Evolutionary conservation across 2,888 invertebrate genomes (phyloP).

Genomic region (Anodontia alba): DNA sequence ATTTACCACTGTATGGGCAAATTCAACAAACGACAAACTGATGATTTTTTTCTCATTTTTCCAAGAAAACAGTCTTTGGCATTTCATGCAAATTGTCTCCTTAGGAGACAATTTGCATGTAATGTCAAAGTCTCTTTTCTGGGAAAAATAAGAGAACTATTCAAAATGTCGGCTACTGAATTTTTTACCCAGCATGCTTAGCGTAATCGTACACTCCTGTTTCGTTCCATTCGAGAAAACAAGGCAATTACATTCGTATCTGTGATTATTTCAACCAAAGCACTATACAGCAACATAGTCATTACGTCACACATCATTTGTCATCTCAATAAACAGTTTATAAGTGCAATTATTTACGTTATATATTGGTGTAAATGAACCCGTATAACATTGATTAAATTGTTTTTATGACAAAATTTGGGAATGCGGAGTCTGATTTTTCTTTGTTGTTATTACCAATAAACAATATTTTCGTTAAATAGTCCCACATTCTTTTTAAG

Average conservation of each 20-base stretch:
- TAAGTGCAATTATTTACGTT: not conserved
- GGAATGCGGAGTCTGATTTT: not conserved
- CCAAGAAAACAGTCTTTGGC: no score
- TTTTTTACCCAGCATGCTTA: no score
- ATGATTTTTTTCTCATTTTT: no score
- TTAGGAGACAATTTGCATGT: no score
- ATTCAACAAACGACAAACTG: no score
- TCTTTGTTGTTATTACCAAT: not conserved
- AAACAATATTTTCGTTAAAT: no score
- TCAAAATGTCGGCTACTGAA: no score
- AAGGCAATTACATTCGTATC: not conserved
- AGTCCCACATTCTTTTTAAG: no score
- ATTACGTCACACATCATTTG: constrained; percentile 13
- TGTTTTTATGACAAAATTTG: not conserved
- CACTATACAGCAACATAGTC: not conserved
- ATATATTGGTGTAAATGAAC: not conserved
- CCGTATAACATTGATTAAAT: not conserved
- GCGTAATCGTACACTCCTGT: not conserved
- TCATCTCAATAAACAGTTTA: not conserved
- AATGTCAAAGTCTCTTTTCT: no score
- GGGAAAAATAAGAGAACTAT: no score
- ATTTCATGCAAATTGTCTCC: no score
- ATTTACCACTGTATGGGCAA: no score
- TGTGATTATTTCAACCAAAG: not conserved
- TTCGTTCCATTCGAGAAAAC: constrained; percentile 13